Conservation (phyloP, 2,888 invertebrate species). For the Chymomyza fuscimana region DNA sequence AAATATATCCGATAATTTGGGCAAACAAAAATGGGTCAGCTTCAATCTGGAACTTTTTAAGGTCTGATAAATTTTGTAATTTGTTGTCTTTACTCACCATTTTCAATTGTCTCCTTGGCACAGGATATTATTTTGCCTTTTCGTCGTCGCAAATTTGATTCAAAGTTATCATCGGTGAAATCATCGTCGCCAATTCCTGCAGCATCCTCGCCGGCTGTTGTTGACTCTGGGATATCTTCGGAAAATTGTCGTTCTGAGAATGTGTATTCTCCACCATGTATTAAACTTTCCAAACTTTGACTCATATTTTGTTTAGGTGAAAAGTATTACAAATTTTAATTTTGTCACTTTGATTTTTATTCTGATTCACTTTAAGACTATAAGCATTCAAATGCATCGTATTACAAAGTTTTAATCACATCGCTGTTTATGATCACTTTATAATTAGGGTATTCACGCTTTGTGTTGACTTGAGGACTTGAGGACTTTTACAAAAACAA, state of each 20-base stretch:
- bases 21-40: too few species aligned
- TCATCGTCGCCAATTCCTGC: constrained; percentile 70
- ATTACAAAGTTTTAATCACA: neutral
- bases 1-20: too few species aligned
- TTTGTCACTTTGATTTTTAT: neutral
- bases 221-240: constrained; percentile 77
- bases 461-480: too few species aligned
- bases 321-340: neutral
- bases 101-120: constrained; percentile 80
- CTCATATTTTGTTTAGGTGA: constrained; percentile 63
- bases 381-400: neutral
- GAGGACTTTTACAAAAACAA: too few species aligned
- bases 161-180: constrained; percentile 77
- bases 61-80: too few species aligned
- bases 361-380: neutral
- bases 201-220: constrained; percentile 66
- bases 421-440: neutral
- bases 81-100: constrained; percentile 70
- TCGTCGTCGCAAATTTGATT: constrained; percentile 79
- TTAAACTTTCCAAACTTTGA: constrained; percentile 77
- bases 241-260: constrained; percentile 76
- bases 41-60: too few species aligned
- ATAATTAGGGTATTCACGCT: too few species aligned
- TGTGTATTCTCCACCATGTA: constrained; percentile 64
- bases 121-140: constrained; percentile 80